These are phyloP conservation scores for Eretmocerus hayati DNA, from an alignment of 2,888 invertebrate species.

Conservation along the genomic window DNA sequence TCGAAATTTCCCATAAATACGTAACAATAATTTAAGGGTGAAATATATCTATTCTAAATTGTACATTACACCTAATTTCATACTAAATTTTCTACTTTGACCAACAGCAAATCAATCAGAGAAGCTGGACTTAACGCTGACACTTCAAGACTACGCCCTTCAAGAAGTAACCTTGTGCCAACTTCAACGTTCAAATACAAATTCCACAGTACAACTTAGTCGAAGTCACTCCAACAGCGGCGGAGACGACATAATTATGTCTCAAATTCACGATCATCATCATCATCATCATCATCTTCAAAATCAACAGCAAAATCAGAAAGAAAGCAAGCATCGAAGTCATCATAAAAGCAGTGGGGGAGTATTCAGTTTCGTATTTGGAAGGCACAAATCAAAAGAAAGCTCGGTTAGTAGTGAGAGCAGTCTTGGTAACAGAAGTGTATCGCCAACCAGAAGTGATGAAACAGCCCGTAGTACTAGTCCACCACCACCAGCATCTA, in stretches of 20 bases:
- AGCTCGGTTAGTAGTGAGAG: conserved; percentile 50
- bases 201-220: background rate
- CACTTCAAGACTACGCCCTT: conserved; percentile 58
- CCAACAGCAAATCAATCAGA: conserved; percentile 55
- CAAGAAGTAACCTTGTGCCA: conserved; percentile 59
- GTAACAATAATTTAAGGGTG: too few relatives aligned
- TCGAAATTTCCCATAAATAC: too few relatives aligned
- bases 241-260: background rate
- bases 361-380: conserved; percentile 52
- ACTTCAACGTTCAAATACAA: conserved; percentile 33
- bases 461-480: conserved; percentile 47
- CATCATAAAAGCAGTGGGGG: conserved; percentile 48
- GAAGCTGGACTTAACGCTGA: conserved; percentile 53
- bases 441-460: conserved; percentile 58
- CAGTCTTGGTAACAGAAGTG: conserved; percentile 45
- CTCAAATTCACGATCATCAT: background rate
- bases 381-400: conserved; percentile 43
- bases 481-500: conserved; percentile 46
- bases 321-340: conserved; percentile 43
- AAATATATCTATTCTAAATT: too few relatives aligned
- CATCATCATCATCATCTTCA: conserved; percentile 33
- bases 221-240: background rate
- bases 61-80: too few relatives aligned
- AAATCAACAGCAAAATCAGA: conserved; percentile 52
- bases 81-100: too few relatives aligned